Percentiles rank a stretch among this genome's conserved stretches.
Evolutionary conservation across 2,797 vertebrate species (phyloP).

Genomic region (Lagodon rhomboides): DNA sequence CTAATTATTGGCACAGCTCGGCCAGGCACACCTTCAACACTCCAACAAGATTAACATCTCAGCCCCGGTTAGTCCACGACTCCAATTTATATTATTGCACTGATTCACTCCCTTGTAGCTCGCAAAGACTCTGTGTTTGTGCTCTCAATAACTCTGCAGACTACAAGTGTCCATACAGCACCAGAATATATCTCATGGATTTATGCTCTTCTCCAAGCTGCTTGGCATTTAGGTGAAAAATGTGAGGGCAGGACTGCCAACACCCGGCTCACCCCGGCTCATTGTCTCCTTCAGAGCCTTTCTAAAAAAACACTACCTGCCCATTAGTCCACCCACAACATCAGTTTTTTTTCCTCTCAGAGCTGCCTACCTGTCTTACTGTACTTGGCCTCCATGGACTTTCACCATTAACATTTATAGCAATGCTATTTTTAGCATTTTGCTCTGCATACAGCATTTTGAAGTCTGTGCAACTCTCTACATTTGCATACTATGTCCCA

Average conservation of each 20-base stretch:
- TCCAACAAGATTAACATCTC: slow-evolving; percentile 54
- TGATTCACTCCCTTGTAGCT: slow-evolving; percentile 26
- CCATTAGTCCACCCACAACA: slow-evolving; percentile 35
- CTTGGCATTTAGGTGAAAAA: slow-evolving; percentile 51
- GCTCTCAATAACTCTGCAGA: slow-evolving; percentile 9
- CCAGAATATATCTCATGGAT: neutral
- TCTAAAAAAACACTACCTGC: slow-evolving; percentile 25
- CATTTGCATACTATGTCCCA: slow-evolving; percentile 32
- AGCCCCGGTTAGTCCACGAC: slow-evolving; percentile 18
- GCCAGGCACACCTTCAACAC: slow-evolving; percentile 49
- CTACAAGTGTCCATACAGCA: neutral
- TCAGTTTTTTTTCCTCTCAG: neutral
- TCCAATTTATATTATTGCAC: slow-evolving; percentile 46
- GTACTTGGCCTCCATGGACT: slow-evolving; percentile 28
- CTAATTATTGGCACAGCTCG: slow-evolving; percentile 63
- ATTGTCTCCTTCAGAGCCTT: slow-evolving; percentile 25
- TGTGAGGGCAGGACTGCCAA: slow-evolving; percentile 16
- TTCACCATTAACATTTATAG: slow-evolving; percentile 48
- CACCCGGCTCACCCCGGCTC: neutral
- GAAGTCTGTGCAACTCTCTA: slow-evolving; percentile 17
- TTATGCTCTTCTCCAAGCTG: slow-evolving; percentile 27
- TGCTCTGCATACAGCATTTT: slow-evolving; percentile 6
- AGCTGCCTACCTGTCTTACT: slow-evolving; percentile 23
- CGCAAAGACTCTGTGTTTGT: slow-evolving; percentile 6
- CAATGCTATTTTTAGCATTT: slow-evolving; percentile 45